Percentiles rank a stretch among this genome's conserved stretches.
phyloP scores from a whole-genome alignment of 2,797 vertebrate genomes.

The Galago senegalensis region DNA sequence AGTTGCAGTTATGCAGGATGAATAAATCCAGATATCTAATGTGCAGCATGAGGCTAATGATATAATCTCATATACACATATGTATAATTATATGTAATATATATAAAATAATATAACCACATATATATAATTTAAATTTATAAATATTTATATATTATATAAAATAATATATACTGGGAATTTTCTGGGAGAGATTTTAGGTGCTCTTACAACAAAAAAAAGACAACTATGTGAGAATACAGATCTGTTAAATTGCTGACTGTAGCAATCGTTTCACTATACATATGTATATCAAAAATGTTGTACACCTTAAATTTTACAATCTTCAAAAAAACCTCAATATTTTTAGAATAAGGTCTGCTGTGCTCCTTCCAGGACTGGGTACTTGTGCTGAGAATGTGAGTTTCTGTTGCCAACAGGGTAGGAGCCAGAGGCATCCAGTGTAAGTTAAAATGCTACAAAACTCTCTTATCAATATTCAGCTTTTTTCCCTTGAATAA shows the following conservation, averaged over 20 bases:
- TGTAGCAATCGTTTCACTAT: background rate
- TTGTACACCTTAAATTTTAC: background rate
- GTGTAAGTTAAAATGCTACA: slow-evolving; percentile 3
- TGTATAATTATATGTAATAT: too few relatives aligned
- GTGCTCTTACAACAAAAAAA: background rate
- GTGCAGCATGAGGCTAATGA: background rate
- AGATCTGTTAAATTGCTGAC: background rate
- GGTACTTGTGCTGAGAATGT: background rate
- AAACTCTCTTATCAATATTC: background rate
- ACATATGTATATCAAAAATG: background rate
- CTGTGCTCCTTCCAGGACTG: background rate
- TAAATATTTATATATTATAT: too few relatives aligned
- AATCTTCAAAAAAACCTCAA: background rate
- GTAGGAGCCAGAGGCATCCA: background rate
- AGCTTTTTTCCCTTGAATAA: background rate
- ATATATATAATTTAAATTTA: too few relatives aligned
- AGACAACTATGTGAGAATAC: background rate
- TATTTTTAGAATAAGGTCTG: background rate
- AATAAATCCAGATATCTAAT: background rate
- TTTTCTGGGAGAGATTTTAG: background rate
- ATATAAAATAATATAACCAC: too few relatives aligned
- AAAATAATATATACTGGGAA: background rate
- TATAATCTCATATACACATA: too few relatives aligned
- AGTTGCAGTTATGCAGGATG: background rate
- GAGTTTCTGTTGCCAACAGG: background rate